Evolutionary conservation across 2,888 invertebrate genomes (phyloP).

Genomic region (Blomia tropicalis): DNA sequence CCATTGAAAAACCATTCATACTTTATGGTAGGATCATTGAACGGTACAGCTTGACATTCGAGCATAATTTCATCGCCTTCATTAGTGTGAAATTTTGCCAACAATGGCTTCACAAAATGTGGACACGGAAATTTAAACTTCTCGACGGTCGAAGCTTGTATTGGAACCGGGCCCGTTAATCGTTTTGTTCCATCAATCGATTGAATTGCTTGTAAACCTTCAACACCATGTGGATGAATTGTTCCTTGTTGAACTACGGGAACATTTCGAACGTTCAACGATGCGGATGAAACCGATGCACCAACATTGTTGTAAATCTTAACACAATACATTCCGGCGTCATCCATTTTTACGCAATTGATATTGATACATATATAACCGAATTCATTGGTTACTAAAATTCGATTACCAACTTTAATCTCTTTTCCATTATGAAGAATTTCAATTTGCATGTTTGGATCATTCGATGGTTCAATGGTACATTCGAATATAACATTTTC

Average conservation of each 20-base stretch:
- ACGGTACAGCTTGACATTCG: conserved; percentile 86
- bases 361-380: conserved; percentile 88
- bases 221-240: conserved; percentile 83
- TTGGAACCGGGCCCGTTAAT: neutral
- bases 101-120: conserved; percentile 68
- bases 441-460: conserved; percentile 69
- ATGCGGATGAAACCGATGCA: conserved; percentile 72
- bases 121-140: conserved; percentile 40
- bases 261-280: conserved; percentile 53
- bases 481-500: conserved; percentile 69
- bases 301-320: conserved; percentile 76
- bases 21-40: conserved; percentile 73
- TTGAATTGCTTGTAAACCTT: conserved; percentile 63
- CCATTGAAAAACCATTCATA: conserved; percentile 90
- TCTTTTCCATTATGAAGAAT: conserved; percentile 90
- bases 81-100: conserved; percentile 52
- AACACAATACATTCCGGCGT: conserved; percentile 78
- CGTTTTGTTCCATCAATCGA: too few relatives aligned
- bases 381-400: conserved; percentile 84
- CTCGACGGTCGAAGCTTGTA: neutral
- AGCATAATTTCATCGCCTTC: conserved; percentile 80
- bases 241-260: conserved; percentile 22
- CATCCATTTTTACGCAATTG: conserved; percentile 67
- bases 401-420: conserved; percentile 56
- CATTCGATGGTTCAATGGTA: conserved; percentile 75